phyloP scores from a whole-genome alignment of 2,113 vertebrate species.

The Sceloporus tristichus region DNA sequence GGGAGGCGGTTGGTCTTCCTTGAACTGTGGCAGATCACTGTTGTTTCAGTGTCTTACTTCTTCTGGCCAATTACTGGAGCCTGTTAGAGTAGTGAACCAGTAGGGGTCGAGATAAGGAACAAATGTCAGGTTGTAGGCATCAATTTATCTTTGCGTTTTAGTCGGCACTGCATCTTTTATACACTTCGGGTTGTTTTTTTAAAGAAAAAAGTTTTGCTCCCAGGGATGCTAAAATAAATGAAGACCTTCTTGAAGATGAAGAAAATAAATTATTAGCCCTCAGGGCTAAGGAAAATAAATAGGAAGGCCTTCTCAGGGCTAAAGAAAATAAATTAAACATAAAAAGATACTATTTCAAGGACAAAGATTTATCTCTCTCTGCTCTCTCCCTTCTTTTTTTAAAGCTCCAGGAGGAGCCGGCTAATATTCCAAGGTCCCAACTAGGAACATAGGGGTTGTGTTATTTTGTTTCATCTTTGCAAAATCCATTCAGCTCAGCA shows the following conservation, averaged over 20 bases:
- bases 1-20: neutral
- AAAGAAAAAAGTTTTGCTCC: slow-evolving; percentile 53
- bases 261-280: slow-evolving; percentile 77
- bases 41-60: neutral
- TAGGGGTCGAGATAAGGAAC: neutral
- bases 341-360: slow-evolving; percentile 75
- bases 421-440: slow-evolving; percentile 57
- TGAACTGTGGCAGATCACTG: neutral
- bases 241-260: slow-evolving; percentile 70
- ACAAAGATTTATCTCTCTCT: slow-evolving; percentile 71
- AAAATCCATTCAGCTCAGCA: slow-evolving; percentile 68
- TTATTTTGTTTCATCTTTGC: slow-evolving; percentile 37
- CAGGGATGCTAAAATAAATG: slow-evolving; percentile 74
- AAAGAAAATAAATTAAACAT: slow-evolving; percentile 80
- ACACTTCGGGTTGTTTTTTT: neutral
- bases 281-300: slow-evolving; percentile 69
- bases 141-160: slow-evolving; percentile 34
- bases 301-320: slow-evolving; percentile 65
- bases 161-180: slow-evolving; percentile 26
- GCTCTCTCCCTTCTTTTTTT: slow-evolving; percentile 59
- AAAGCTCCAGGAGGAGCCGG: slow-evolving; percentile 44
- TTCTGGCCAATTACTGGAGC: neutral
- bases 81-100: neutral
- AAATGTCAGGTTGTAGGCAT: neutral
- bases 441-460: slow-evolving; percentile 13